These are phyloP conservation scores for Poecile montanus DNA, from an alignment of 2,797 vertebrate species.

Conservation along the genomic window DNA sequence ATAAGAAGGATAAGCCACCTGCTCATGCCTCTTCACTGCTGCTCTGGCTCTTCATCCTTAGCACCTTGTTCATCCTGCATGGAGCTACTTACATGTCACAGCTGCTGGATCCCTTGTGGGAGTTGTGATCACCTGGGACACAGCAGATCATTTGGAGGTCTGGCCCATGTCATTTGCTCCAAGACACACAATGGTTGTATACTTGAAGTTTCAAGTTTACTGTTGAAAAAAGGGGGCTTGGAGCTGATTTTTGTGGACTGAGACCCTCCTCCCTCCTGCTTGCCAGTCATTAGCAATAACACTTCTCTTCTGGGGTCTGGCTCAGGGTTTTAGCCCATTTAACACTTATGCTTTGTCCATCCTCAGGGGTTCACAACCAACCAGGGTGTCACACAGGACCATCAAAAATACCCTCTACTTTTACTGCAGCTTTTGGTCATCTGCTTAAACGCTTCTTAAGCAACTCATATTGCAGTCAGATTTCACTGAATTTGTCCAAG, in stretches of 20 bases:
- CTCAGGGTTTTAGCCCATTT: background rate
- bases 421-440: background rate
- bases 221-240: background rate
- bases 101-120: background rate
- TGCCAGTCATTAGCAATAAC: background rate
- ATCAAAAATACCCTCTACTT: background rate
- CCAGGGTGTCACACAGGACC: background rate
- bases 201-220: background rate
- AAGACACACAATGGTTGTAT: rapidly evolving
- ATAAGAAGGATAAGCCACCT: background rate
- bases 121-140: background rate
- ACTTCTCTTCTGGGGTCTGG: background rate
- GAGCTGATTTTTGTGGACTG: background rate
- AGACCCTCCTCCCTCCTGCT: background rate
- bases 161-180: background rate
- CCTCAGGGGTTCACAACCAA: background rate
- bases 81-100: rapidly evolving
- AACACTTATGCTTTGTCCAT: rapidly evolving
- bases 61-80: background rate
- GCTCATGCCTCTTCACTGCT: background rate
- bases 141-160: background rate
- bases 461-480: background rate
- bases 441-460: background rate
- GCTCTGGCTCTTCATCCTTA: background rate
- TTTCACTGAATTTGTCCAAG: background rate